Conservation (phyloP, 2,797 vertebrate species). For the Eulemur rubriventer region DNA sequence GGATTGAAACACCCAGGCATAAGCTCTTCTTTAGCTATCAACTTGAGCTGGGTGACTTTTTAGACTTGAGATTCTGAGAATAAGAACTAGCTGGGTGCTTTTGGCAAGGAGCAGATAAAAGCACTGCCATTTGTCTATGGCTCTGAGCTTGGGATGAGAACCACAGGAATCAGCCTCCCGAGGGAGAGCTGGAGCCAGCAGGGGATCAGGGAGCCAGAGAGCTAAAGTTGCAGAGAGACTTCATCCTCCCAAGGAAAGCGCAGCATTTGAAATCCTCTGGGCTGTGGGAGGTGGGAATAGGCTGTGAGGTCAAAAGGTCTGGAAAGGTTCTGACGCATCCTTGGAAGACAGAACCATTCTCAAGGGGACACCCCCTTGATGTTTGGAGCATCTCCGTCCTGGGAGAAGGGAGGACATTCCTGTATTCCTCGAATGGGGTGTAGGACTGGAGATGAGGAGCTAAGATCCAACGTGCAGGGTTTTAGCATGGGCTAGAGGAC, state of each 20-base stretch:
- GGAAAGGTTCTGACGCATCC: not conserved
- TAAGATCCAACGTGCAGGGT: not conserved
- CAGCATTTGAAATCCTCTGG: not conserved
- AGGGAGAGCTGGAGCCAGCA: not conserved
- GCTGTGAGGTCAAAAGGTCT: not conserved
- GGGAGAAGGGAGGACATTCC: too few species aligned
- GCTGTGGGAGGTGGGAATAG: not conserved
- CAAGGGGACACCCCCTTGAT: not conserved
- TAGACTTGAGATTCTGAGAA: not conserved
- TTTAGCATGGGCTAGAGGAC: not conserved
- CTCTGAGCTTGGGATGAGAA: not conserved
- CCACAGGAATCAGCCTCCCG: not conserved
- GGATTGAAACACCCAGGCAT: not conserved
- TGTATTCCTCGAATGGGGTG: not conserved
- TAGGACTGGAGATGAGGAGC: not conserved
- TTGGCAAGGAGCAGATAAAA: not conserved
- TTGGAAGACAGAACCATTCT: not conserved
- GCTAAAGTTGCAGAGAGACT: not conserved
- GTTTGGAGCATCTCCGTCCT: not conserved
- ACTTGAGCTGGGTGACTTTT: not conserved
- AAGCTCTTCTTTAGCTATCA: not conserved
- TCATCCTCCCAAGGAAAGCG: not conserved
- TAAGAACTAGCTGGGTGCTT: not conserved
- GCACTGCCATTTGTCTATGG: fast-evolving
- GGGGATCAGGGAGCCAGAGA: not conserved